Percentiles rank a stretch among this genome's conserved stretches.
phyloP scores from a whole-genome alignment of 1,140 invertebrate genomes.

The Branchinecta lynchi region DNA sequence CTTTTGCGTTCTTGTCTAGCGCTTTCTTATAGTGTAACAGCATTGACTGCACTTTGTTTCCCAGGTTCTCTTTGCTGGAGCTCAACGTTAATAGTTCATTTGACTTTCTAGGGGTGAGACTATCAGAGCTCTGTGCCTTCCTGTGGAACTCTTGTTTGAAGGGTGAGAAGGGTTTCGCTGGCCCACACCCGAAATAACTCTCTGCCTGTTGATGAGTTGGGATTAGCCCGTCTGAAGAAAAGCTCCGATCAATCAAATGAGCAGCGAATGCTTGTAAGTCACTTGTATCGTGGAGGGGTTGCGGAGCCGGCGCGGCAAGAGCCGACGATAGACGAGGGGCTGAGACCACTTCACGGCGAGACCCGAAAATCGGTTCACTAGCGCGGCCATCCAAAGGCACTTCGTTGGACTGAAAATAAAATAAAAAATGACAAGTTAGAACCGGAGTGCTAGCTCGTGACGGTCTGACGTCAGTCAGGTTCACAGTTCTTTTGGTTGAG shows the following conservation, averaged over 20 bases:
- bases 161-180: background rate
- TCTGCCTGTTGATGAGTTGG: slow-evolving; percentile 21
- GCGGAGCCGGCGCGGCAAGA: slow-evolving; percentile 11
- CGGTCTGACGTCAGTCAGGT: background rate
- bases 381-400: slow-evolving; percentile 25
- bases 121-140: slow-evolving; percentile 15
- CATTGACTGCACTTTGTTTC: background rate
- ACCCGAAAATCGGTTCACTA: slow-evolving; percentile 21
- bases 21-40: background rate
- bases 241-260: slow-evolving; percentile 23
- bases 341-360: slow-evolving; percentile 20
- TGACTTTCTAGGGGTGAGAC: background rate
- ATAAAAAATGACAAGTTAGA: background rate
- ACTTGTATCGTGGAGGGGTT: slow-evolving; percentile 5
- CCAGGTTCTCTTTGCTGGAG: background rate
- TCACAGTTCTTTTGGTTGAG: background rate
- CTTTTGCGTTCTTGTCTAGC: slow-evolving; percentile 13
- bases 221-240: slow-evolving; percentile 18
- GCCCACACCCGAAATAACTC: slow-evolving; percentile 20
- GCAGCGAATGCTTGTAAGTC: slow-evolving; percentile 19
- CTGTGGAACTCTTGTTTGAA: slow-evolving; percentile 4
- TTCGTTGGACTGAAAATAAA: slow-evolving; percentile 20
- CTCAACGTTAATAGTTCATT: background rate
- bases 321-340: slow-evolving; percentile 18
- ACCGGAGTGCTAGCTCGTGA: no score